Conservation (phyloP, 1,140 invertebrate genomes). For the Saccostrea glomerata region DNA sequence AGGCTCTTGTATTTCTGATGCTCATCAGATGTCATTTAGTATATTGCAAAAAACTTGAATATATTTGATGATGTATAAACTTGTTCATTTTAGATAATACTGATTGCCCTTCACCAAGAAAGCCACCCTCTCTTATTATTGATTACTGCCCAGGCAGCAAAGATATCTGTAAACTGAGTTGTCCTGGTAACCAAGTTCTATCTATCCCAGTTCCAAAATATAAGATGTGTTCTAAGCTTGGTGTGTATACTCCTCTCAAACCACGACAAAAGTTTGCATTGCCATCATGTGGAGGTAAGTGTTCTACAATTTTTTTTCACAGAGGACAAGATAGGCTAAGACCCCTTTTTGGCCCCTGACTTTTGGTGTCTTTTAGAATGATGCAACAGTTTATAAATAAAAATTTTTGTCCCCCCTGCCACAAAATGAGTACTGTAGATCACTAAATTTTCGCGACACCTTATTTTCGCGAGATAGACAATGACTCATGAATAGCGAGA, state of each 20-base stretch:
- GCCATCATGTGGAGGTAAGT: constrained; percentile 51
- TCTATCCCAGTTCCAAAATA: constrained; percentile 26
- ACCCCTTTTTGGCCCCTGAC: too few relatives aligned
- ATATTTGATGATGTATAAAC: background rate
- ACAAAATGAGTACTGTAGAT: too few relatives aligned
- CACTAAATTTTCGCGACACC: too few relatives aligned
- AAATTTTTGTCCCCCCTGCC: too few relatives aligned
- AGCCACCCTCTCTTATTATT: background rate
- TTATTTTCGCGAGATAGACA: too few relatives aligned
- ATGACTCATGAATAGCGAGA: too few relatives aligned
- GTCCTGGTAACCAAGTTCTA: background rate
- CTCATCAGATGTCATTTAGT: too few relatives aligned
- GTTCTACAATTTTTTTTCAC: too few relatives aligned
- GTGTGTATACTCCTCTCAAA: constrained; percentile 19
- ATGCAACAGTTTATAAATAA: too few relatives aligned
- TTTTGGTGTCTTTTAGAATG: too few relatives aligned
- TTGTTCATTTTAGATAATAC: constrained; percentile 33
- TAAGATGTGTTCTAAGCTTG: constrained; percentile 50
- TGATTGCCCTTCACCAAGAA: constrained; percentile 20
- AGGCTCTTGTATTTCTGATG: background rate
- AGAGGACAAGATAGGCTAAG: too few relatives aligned
- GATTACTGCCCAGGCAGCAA: background rate
- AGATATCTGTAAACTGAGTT: constrained; percentile 41
- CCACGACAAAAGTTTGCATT: constrained; percentile 2
- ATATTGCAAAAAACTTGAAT: background rate